Conservation (phyloP, 2,888 invertebrate species). For the Meghimatium bilineatum region DNA sequence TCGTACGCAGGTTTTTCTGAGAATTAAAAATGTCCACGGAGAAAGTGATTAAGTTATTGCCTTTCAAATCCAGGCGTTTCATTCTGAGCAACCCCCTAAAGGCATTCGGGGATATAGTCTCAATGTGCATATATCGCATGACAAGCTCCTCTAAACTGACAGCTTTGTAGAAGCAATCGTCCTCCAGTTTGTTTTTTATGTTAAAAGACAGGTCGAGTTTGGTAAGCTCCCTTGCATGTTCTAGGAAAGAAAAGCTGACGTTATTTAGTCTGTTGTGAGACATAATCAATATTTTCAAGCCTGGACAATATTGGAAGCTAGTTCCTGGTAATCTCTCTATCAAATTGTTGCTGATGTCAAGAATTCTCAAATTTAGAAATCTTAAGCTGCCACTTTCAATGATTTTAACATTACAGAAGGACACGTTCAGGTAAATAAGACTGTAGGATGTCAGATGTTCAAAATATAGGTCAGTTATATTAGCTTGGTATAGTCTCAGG, state of each 20-base stretch:
- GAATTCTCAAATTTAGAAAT: conserved; percentile 29
- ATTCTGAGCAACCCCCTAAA: conserved; percentile 37
- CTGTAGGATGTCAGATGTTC: not conserved
- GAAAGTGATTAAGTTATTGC: conserved; percentile 9
- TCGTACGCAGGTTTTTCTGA: conserved; percentile 14
- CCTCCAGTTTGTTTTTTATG: not conserved
- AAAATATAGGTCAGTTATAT: not conserved
- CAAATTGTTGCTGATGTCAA: conserved; percentile 35
- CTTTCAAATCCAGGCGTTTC: conserved; percentile 16
- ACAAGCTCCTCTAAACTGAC: conserved; percentile 9
- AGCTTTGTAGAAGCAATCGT: conserved; percentile 2
- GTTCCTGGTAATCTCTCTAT: not conserved
- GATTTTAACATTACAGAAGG: not conserved
- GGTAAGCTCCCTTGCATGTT: not conserved
- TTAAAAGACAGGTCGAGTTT: conserved; percentile 37
- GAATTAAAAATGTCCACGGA: conserved; percentile 13
- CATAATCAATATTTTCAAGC: conserved; percentile 23
- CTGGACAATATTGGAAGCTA: conserved; percentile 24
- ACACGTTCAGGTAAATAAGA: conserved; percentile 41
- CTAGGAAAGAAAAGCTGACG: conserved; percentile 8
- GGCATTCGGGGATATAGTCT: conserved; percentile 23
- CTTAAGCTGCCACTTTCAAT: not conserved
- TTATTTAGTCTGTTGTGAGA: conserved; percentile 19
- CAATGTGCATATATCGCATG: conserved; percentile 28
- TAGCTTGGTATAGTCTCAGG: not conserved